Percentiles rank a stretch among this genome's conserved stretches.
Evolutionary conservation across 2,113 vertebrate species (phyloP).

Genomic region (Eudorcas thomsonii): DNA sequence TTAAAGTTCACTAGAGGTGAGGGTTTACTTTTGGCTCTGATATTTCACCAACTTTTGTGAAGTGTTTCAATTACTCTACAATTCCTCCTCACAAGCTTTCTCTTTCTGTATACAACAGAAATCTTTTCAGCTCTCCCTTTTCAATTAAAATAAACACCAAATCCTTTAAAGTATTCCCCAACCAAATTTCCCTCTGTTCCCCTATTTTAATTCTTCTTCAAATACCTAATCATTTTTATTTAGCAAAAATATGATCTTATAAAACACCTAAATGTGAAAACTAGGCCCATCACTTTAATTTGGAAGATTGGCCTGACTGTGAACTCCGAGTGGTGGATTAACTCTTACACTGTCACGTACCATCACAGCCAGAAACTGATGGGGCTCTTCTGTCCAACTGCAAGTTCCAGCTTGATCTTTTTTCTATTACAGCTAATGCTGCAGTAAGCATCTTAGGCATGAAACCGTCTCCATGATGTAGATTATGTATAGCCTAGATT

Average conservation of each 20-base stretch:
- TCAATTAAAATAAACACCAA: neutral
- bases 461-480: neutral
- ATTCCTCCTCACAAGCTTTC: neutral
- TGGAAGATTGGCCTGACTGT: neutral
- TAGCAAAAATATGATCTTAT: neutral
- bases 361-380: neutral
- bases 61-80: neutral
- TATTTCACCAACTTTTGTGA: neutral
- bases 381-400: too few relatives aligned
- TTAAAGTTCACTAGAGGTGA: neutral
- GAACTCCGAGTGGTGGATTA: neutral
- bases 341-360: rapidly evolving
- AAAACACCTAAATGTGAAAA: neutral
- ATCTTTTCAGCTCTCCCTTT: neutral
- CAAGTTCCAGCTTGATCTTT: neutral
- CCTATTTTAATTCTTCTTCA: neutral
- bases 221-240: neutral
- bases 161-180: neutral
- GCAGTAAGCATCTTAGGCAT: neutral
- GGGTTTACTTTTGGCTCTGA: neutral
- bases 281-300: neutral
- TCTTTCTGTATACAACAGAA: neutral
- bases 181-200: neutral
- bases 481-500: neutral
- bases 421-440: neutral